Evolutionary conservation across 1,140 invertebrate genomes (phyloP), one percentile per base, ranked within the genome.

Genomic region (Brachionus koreanus): DNA sequence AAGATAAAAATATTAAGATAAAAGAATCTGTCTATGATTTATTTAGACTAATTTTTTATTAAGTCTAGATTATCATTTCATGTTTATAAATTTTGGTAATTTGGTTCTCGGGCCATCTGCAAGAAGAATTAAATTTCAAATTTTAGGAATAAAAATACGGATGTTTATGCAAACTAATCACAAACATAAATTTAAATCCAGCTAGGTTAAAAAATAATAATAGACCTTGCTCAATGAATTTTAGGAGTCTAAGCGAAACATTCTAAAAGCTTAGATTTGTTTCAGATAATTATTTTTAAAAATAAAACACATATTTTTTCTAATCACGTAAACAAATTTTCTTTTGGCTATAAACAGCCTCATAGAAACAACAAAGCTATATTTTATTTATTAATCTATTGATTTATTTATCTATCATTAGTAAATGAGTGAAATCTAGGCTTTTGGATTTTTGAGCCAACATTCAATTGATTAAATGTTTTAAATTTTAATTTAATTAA

Each of bases 291-390:
- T 57, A 57, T 5, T 7, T 57, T 57, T 23, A 23, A 57, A 57
- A 57, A 57, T 9, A 57, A 25, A 57, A 57, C 16, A 57, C 49
- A 57, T 19, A 57, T 57, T 23, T 57, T n/a, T 57, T 57, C 19
- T 57, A 23, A 57, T 57, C 49, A 57, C 49, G 49, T 57, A 57
- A 57, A 57, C 49, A 57, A 57, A 57, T 57, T 57, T 57, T 57
- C 49, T 52, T 52, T 19, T 57, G 49, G 49, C 1, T 57, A 57
- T 57, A 57, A 57, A 57, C 49, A 57, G 49, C 49, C 49, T 57
- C n/a, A 19, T 57, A 57, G 3, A 9, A n/a, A n/a, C n/a, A n/a
- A 16, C 3, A 57, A 57, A 57, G 19, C 49, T 57, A 23, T 23
- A 57, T 29, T 29, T 29, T 29, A 3, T 29, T 29, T 29, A 29